Conservation (phyloP, 1,140 invertebrate genomes). For the Temnothorax nylanderi region DNA sequence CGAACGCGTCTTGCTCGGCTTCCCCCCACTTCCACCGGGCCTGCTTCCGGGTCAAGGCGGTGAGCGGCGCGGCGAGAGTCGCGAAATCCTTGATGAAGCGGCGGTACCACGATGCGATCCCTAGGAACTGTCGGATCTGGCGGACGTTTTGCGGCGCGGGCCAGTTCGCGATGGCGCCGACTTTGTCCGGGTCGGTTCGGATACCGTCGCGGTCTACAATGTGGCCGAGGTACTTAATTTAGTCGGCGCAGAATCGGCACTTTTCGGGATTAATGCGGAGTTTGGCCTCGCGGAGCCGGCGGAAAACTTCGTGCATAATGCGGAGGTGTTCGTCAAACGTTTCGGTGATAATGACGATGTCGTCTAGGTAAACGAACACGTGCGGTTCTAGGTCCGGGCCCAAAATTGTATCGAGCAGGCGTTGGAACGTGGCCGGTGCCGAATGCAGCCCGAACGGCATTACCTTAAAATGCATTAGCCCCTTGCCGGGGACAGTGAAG, state of each 20-base stretch:
- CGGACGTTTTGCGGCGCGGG: neutral
- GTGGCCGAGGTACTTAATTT: neutral
- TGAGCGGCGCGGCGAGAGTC: no score
- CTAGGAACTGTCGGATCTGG: no score
- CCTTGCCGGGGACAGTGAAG: no score
- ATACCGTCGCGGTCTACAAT: neutral
- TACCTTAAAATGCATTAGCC: no score
- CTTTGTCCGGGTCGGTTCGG: neutral
- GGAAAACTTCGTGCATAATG: no score
- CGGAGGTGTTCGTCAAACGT: neutral
- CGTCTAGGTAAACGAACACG: neutral
- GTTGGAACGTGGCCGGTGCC: no score
- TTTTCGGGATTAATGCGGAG: neutral
- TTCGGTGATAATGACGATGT: neutral
- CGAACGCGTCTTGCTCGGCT: no score
- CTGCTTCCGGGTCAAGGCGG: no score
- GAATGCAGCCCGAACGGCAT: no score
- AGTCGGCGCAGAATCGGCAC: neutral
- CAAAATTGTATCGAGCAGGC: neutral
- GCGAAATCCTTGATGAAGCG: no score
- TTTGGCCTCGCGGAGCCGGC: neutral
- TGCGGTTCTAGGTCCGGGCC: neutral
- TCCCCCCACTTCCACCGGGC: no score
- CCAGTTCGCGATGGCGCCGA: neutral
- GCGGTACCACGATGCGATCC: no score